These are phyloP conservation scores for Mastigias papua DNA, from an alignment of 30 jellyfish, hydroid and myxozoan species.

Conservation along the genomic window DNA sequence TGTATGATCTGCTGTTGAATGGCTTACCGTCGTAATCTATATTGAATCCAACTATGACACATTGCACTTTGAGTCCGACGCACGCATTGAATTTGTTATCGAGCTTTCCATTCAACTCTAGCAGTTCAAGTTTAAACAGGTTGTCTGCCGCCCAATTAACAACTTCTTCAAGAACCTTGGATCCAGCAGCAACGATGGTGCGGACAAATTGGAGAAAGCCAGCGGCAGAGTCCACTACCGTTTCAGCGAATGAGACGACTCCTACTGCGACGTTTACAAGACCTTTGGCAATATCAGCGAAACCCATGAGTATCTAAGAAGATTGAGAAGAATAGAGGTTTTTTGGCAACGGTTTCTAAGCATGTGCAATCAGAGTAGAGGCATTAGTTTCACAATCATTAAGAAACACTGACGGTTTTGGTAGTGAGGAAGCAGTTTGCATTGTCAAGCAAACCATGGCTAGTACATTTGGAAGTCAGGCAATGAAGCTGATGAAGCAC, in stretches of 20 bases:
- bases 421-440: no score
- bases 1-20: no score
- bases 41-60: constrained; percentile 50
- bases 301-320: constrained; percentile 68
- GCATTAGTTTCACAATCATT: not conserved
- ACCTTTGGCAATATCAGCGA: constrained; percentile 71
- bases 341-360: no score
- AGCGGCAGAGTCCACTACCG: constrained; percentile 49
- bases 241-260: constrained; percentile 51
- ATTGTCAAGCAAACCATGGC: no score
- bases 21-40: constrained; percentile 41
- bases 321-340: not conserved
- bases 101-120: constrained; percentile 45
- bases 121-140: constrained; percentile 31
- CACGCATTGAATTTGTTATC: constrained; percentile 74
- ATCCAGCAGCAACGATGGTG: constrained; percentile 54
- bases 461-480: no score
- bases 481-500: no score
- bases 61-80: constrained; percentile 55
- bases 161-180: constrained; percentile 10
- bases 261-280: constrained; percentile 63
- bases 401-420: no score
- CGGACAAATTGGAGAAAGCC: constrained; percentile 37
- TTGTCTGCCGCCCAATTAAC: constrained; percentile 45
- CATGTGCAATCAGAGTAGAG: not conserved